Evolutionary conservation across 2,797 vertebrate genomes (phyloP).

Genomic region (Semaprochilodus insignis): DNA sequence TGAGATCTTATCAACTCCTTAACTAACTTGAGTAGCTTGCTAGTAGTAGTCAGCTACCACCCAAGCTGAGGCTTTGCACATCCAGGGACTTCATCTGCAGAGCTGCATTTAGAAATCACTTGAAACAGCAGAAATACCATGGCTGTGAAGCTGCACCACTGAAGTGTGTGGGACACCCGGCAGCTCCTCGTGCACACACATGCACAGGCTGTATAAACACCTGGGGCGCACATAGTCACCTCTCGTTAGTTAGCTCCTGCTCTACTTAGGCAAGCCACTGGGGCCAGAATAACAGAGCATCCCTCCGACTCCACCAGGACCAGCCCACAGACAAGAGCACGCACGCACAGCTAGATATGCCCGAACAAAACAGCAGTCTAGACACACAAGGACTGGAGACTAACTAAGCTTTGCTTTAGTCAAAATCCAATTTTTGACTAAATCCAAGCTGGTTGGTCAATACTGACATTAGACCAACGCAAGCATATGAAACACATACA

Average conservation of each 20-base stretch:
- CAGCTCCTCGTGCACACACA: neutral
- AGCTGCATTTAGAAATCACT: too few species aligned
- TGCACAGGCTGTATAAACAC: neutral
- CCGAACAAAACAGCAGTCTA: neutral
- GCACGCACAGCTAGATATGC: neutral
- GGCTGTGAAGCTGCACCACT: neutral
- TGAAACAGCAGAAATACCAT: neutral
- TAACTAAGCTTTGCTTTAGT: neutral
- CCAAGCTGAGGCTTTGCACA: too few species aligned
- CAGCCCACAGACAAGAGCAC: neutral
- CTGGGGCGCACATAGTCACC: neutral
- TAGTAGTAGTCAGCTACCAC: too few species aligned
- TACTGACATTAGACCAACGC: neutral
- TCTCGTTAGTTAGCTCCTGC: neutral
- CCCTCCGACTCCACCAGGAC: neutral
- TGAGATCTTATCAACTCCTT: too few species aligned
- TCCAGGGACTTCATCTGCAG: too few species aligned
- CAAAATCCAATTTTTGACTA: neutral
- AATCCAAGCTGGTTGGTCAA: neutral
- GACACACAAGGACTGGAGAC: neutral
- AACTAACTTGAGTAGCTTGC: too few species aligned
- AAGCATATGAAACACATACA: neutral
- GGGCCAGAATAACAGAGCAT: constrained; percentile 8
- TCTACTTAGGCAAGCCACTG: neutral
- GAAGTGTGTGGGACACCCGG: neutral